A percentile compares a stretch with the other conserved stretches of the same genome.
phyloP scores from a whole-genome alignment of 1,140 invertebrate genomes.

The Scylla paramamosain region DNA sequence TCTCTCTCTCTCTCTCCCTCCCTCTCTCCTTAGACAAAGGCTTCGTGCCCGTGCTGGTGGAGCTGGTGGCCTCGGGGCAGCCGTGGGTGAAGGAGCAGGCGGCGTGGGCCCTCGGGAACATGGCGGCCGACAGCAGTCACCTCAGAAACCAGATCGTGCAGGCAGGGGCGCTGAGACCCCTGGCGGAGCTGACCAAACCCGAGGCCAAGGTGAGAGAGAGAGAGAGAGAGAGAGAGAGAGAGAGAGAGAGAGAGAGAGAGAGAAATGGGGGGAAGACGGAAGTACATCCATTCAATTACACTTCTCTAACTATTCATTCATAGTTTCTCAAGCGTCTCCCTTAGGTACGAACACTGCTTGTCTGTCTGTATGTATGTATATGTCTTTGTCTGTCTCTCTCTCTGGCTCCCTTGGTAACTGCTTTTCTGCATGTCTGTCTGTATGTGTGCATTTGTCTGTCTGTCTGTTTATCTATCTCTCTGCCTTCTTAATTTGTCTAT shows the following conservation, averaged over 20 bases:
- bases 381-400: no score
- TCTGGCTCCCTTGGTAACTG: no score
- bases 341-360: no score
- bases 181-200: not conserved
- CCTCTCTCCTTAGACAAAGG: not conserved
- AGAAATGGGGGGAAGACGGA: not conserved
- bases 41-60: not conserved
- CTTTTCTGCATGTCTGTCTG: no score
- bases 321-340: no score
- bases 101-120: constrained; percentile 49
- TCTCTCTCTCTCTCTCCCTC: not conserved
- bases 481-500: no score
- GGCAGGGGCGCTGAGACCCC: not conserved
- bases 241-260: constrained; percentile 36
- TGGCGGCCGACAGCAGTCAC: not conserved
- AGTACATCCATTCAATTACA: not conserved
- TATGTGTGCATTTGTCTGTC: no score
- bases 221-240: constrained; percentile 45
- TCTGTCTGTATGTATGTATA: no score
- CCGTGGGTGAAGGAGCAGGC: constrained; percentile 28
- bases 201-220: constrained; percentile 24
- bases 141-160: constrained; percentile 21
- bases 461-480: no score
- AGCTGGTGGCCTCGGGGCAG: not conserved
- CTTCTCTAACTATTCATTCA: not conserved